Base-by-base conservation (phyloP, 1,140 invertebrate species). In the Lepidurus arcticus region DNA sequence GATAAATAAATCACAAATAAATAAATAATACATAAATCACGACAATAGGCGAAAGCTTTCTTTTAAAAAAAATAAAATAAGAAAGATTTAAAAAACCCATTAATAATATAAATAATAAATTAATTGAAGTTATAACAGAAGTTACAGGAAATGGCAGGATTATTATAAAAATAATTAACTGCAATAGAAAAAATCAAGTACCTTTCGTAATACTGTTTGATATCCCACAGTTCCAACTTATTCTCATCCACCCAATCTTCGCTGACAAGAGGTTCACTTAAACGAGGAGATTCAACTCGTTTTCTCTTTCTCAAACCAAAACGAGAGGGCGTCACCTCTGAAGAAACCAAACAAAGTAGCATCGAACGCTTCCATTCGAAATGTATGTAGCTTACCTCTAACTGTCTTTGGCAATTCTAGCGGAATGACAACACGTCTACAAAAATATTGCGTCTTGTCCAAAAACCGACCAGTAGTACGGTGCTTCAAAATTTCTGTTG, bases 171-270 rank as follows among this genome's bases (percentile, higher is more conserved):
- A 73, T 21, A 7, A 7, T 21, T 21, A 73, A 73, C 21, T 21
- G 26, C 9, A 73, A n/a, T n/a, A 24, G 13, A 75, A 75, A 75
- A 75, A 16, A 42, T 16, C 83, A 44, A 7, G 16, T 65, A 73
- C 87, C 92, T 93, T 84, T 98, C 96, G 44, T 94, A 94, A 85
- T 97, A 98, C 81, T 94, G 93, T 83, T 95, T 94, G 65, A 98
- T 97, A 86, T 98, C 96, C 96, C 96, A 98, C 1, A 98, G 84
- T 84, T 98, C 96, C 26, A 99, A 85, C 83, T 95, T 94, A 82
- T 97, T 95, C 85, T 99, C 97, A 79, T 97, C 94, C 0, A 97
- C 92, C 96, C 97, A 98, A 83, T 94, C 92, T 85, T 98, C 96
- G 7, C 91, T 91, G 8, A 96, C 92, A 86, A 95, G 92, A 1